Base-by-base conservation (phyloP, 2,797 vertebrate genomes). In the Sebastes paucispinis region DNA sequence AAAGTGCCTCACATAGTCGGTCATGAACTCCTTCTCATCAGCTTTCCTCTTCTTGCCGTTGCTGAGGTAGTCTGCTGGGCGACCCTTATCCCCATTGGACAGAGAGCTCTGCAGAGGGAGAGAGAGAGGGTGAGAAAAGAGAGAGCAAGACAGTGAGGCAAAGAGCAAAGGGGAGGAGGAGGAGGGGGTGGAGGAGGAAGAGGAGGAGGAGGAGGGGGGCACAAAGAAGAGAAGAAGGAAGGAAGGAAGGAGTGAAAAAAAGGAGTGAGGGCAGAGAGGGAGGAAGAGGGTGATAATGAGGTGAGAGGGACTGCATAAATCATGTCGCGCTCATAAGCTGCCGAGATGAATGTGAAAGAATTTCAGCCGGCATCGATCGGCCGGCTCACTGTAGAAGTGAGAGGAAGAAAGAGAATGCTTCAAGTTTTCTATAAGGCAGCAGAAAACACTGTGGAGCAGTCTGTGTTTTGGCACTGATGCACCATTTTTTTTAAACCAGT, bases 11-110 rank as follows among this genome's bases (percentile, higher is more conserved):
- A 98, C 97, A 11, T 98, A 98, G 88, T 98, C 97, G 0, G 97
- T 97, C 89, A 96, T 92, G 3, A 97, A 98, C 75, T 98, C 97
- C 85, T 98, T 97, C 90, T 98, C 97, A 5, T 98, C 97, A 3
- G 95, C 95, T 93, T 98, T 98, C 92, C 97, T 96, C 93, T 98
- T 98, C 93, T 98, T 98, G 92, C 96, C 96, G 12, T 96, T 95
- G 92, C 96, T 97, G 93, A 97, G 95, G 95, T 97, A 98, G 90
- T 98, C 97, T 2, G 97, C 92, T 50, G 93, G 76, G 54, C 96
- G 95, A 24, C 96, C 96, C 82, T 97, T 96, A 67, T 97, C 97
- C 81, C 97, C 97, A 0, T 97, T 98, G 2, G 87, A 96, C 88
- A 98, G 92, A 75, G 97, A 97, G 91, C 97, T 98, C 97, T 98